Base-by-base conservation (phyloP, 1,140 invertebrate genomes). In the Teleogryllus occipitalis region DNA sequence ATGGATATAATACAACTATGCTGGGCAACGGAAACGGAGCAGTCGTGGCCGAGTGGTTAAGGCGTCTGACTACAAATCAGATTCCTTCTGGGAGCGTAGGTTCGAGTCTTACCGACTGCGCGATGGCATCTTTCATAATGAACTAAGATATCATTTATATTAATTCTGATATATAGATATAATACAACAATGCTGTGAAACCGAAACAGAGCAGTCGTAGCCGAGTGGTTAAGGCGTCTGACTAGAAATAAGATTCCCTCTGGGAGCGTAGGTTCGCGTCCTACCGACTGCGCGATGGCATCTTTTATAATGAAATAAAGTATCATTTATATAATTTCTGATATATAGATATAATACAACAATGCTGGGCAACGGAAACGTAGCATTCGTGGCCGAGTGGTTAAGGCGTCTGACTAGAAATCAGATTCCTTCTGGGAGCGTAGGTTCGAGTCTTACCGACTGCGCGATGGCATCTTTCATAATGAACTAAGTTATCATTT, bases 401-500 rank as follows among this genome's bases (percentile, higher is more conserved):
- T 93, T 93, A 93, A 93, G 92, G 92, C 92, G 92, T 92, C 91
- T 92, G 92, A 93, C 91, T 92, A 90, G 91, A 93, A 93, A 92
- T 93, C 91, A 92, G 91, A 92, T 92, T 92, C 91, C n/a, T n/a
- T 91, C 91, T 93, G 91, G 91, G 91, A 93, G 92, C 92, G 91
- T 92, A 93, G 91, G 91, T 93, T 93, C 92, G 91, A 93, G 91
- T 93, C 92, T 39, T n/a, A n/a, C 1, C 27, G 27, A 39, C 27
- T 39, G 27, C 27, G 27, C 27, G 5, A 2, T 39, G 27, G 27
- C 27, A n/a, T n/a, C n/a, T n/a, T n/a, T n/a, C n/a, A n/a, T n/a
- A n/a, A n/a, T n/a, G n/a, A n/a, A n/a, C n/a, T n/a, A n/a, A n/a
- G n/a, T n/a, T n/a, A n/a, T n/a, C n/a, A n/a, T n/a, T n/a, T n/a